phyloP scores from a whole-genome alignment of 2,113 vertebrate species.

The Diphyllodes magnificus region DNA sequence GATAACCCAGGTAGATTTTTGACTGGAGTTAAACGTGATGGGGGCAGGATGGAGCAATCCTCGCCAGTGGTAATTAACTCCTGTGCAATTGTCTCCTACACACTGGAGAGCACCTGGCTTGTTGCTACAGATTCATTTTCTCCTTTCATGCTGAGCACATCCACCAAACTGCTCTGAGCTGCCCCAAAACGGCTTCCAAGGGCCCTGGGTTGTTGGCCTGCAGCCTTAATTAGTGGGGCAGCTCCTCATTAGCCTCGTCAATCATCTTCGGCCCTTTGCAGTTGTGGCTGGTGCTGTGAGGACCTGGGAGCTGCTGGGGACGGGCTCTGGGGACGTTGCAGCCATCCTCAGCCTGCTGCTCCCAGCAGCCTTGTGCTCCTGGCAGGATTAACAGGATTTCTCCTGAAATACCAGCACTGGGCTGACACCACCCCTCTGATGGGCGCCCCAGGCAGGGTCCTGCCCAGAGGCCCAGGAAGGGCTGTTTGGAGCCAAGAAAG shows the following conservation, averaged over 20 bases:
- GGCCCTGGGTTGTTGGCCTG: accelerated
- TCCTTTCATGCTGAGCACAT: neutral
- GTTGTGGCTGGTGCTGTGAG: neutral
- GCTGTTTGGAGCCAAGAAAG: neutral
- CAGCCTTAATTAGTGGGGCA: neutral
- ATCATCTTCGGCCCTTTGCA: neutral
- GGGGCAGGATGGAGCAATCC: neutral
- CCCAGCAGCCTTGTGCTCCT: neutral
- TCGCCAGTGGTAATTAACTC: neutral
- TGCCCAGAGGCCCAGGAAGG: neutral
- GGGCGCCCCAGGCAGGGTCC: accelerated
- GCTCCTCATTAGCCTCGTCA: neutral
- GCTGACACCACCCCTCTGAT: neutral
- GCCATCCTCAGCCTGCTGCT: neutral
- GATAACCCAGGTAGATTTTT: neutral
- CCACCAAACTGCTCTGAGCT: neutral
- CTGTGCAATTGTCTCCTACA: neutral
- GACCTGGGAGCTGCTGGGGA: neutral
- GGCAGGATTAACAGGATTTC: neutral
- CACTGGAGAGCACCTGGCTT: neutral
- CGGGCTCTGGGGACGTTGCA: neutral
- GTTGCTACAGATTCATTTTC: neutral
- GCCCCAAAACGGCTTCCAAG: neutral
- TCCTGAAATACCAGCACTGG: neutral
- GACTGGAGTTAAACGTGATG: accelerated